phyloP scores from a whole-genome alignment of 2,888 invertebrate genomes.

The Chymomyza procnemis region DNA sequence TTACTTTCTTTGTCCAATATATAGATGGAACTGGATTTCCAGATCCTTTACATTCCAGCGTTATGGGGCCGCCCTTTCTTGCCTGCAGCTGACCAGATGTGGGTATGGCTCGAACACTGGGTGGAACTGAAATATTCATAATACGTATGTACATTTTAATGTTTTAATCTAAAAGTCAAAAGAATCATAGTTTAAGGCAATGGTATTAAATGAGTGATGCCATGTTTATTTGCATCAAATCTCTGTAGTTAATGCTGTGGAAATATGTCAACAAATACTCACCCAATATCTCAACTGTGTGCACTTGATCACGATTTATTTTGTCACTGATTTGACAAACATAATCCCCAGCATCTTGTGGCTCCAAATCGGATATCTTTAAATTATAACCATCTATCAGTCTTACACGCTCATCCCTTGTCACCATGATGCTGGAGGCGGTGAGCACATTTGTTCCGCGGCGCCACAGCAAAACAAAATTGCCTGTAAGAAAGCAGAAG shows the following conservation, averaged over 20 bases:
- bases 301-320: constrained; percentile 84
- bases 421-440: constrained; percentile 86
- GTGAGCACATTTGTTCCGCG: constrained; percentile 85
- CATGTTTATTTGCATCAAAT: constrained; percentile 8
- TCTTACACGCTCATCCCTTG: constrained; percentile 83
- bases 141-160: constrained; percentile 27
- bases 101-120: constrained; percentile 84
- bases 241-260: constrained; percentile 17
- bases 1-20: constrained; percentile 81
- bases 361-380: constrained; percentile 85
- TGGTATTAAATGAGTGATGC: background rate
- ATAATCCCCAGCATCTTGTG: constrained; percentile 85
- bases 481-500: constrained; percentile 79
- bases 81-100: constrained; percentile 84
- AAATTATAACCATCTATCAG: constrained; percentile 86
- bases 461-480: constrained; percentile 84
- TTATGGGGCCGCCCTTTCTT: constrained; percentile 84
- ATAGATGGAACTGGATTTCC: constrained; percentile 87
- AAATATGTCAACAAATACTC: constrained; percentile 54
- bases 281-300: constrained; percentile 85
- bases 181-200: constrained; percentile 1
- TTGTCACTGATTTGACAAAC: constrained; percentile 87
- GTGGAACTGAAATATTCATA: constrained; percentile 80
- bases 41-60: constrained; percentile 84
- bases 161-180: constrained; percentile 7